These are phyloP conservation scores for Acanthornis magna DNA, from an alignment of 2,797 vertebrate genomes.

Conservation along the genomic window DNA sequence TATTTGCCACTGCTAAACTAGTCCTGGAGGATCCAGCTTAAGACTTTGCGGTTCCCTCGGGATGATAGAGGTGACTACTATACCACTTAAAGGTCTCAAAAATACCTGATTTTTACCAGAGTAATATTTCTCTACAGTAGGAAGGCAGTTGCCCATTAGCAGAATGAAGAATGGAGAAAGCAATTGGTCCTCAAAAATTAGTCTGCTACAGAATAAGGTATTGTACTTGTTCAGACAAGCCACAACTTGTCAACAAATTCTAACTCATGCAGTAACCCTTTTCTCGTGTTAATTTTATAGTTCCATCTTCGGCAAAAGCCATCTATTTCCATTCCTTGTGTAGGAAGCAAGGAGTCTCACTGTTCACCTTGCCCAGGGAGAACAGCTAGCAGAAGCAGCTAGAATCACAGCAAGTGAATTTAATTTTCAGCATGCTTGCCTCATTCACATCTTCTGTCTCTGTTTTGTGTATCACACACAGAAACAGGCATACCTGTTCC, in stretches of 20 bases:
- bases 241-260: background rate
- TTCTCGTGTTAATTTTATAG: background rate
- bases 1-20: background rate
- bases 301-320: background rate
- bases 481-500: background rate
- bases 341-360: background rate
- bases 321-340: background rate
- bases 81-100: background rate
- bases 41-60: background rate
- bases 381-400: background rate
- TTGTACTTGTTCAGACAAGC: background rate
- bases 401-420: fast-evolving
- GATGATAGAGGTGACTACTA: background rate
- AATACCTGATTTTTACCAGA: background rate
- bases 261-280: background rate
- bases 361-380: fast-evolving
- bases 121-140: background rate
- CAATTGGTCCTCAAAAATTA: background rate
- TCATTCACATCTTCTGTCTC: background rate
- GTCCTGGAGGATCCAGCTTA: background rate
- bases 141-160: background rate
- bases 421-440: background rate
- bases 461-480: background rate
- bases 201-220: background rate
- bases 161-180: background rate